Conservation (phyloP, 2,797 vertebrate species). For the Lepidocolaptes lacrymiger region DNA sequence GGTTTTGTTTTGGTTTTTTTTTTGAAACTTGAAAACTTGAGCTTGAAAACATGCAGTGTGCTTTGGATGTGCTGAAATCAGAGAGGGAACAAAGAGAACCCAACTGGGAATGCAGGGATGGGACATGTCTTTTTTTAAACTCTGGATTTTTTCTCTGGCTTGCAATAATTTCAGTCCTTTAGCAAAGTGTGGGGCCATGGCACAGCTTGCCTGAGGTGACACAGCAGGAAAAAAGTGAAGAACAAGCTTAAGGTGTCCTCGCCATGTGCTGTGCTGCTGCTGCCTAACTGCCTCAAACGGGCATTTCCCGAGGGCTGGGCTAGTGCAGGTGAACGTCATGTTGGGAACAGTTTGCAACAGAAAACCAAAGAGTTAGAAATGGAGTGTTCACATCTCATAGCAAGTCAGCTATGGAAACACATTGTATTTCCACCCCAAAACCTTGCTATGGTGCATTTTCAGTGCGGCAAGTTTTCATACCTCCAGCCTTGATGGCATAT, state of each 20-base stretch:
- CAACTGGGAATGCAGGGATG: accelerated
- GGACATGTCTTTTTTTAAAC: background rate
- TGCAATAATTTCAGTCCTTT: background rate
- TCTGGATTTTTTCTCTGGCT: background rate
- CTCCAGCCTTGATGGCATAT: background rate
- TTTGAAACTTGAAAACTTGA: background rate
- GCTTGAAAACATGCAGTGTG: background rate
- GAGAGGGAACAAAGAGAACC: background rate
- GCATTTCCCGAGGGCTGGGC: background rate
- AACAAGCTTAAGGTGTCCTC: background rate
- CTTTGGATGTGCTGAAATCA: slow-evolving; percentile 18
- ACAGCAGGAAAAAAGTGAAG: background rate
- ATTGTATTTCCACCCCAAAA: background rate
- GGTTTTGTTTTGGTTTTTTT: accelerated
- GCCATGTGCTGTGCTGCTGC: accelerated
- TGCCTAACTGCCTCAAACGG: accelerated
- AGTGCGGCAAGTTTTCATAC: background rate
- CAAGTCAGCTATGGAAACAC: background rate
- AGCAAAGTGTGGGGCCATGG: background rate
- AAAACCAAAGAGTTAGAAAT: background rate
- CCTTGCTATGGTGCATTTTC: background rate
- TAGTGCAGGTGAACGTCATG: accelerated
- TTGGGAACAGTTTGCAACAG: background rate
- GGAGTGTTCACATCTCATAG: background rate
- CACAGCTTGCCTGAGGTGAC: background rate